Base-by-base conservation (phyloP, 2,113 vertebrate species). In the Helogale parvula region DNA sequence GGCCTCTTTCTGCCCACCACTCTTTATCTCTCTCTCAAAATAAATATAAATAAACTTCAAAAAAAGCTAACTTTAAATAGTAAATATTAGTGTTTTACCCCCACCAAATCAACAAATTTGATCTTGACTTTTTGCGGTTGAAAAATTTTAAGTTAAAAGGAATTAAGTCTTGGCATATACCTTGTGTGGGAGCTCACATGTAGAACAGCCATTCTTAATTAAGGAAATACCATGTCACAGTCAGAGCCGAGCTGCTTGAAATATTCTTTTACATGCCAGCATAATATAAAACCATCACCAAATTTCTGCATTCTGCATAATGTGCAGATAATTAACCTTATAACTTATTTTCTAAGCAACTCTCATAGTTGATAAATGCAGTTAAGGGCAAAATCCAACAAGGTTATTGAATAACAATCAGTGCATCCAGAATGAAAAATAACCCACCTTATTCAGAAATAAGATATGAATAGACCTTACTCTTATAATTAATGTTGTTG, bases 341-440 rank as follows among this genome's bases (percentile, higher is more conserved):
- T 94, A 97, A 97, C 90, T 97, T 95, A 96, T 94, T 97, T 98
- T 96, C 92, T 90, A 85, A 97, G 69, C 76, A 96, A 96, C 92
- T 94, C 81, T 97, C 91, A 93, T 72, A 83, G 83, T 96, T 97
- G 97, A 97, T 97, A 97, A 98, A 97, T 96, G 96, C 47, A 91
- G 57, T 81, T 93, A 97, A 88, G 35, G 88, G 54, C 87, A 97
- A 97, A 97, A 96, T 86, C 71, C 88, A 98, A 57, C 81, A 95
- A 96, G 92, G 71, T 96, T 98, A 98, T 97, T 96, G 96, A 97
- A 98, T 97, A 98, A 95, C 80, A 93, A 97, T 97, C 84, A 96
- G 90, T 66, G 71, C 17, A 90, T 94, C 85, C 87, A 94, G 52
- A 95, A 97, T 97, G 96, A 98, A 98, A 97, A 97, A 98, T 97